phyloP scores from a whole-genome alignment of 2,113 vertebrate species.

The Chelonoidis abingdonii region DNA sequence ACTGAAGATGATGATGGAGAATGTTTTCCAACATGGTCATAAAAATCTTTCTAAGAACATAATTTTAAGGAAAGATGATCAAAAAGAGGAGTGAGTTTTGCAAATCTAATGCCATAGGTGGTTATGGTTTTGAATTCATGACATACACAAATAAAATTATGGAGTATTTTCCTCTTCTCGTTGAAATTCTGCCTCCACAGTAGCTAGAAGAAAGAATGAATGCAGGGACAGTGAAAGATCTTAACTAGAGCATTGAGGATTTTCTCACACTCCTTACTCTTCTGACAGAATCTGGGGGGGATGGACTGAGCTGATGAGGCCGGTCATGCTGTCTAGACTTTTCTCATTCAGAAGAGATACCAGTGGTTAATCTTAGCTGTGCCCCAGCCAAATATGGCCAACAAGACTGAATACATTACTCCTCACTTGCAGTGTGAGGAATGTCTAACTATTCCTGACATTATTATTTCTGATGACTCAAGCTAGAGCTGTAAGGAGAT shows the following conservation, averaged over 20 bases:
- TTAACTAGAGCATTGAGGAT: background rate
- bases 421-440: background rate
- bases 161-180: background rate
- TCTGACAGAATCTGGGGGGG: background rate
- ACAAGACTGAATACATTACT: background rate
- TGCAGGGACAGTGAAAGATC: background rate
- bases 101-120: background rate
- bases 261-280: background rate
- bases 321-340: background rate
- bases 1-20: background rate
- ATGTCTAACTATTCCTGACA: background rate
- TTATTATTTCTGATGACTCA: background rate
- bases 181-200: background rate
- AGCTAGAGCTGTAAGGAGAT: background rate
- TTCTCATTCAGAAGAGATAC: background rate
- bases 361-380: background rate
- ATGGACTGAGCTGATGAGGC: background rate
- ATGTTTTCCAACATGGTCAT: background rate
- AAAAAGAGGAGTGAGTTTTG: fast-evolving
- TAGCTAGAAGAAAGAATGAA: background rate
- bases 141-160: background rate
- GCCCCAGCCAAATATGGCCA: background rate
- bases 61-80: background rate
- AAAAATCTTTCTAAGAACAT: background rate
- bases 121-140: background rate